These are phyloP conservation scores for Leptinotarsa peninsularis DNA, from an alignment of 2,888 invertebrate genomes.

Conservation along the genomic window DNA sequence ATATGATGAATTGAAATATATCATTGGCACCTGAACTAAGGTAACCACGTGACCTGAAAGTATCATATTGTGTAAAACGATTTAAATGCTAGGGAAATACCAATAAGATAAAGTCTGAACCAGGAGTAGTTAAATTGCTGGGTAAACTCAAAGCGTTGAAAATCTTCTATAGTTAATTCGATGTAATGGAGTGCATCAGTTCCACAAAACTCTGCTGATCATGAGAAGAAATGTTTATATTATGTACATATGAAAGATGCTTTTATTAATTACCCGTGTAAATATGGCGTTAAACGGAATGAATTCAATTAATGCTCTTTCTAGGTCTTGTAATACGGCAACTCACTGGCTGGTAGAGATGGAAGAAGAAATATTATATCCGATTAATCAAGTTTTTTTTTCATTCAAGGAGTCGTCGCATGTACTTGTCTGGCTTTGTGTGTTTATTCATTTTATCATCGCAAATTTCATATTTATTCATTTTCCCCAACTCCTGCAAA, in stretches of 20 bases:
- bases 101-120: too few species aligned
- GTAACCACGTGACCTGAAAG: too few species aligned
- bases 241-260: neutral
- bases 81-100: too few species aligned
- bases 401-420: conserved; percentile 53
- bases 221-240: neutral
- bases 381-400: conserved; percentile 52
- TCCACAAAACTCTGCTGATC: neutral
- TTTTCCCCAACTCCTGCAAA: conserved; percentile 32
- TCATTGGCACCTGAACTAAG: too few species aligned
- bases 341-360: conserved; percentile 46
- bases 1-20: too few species aligned
- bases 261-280: conserved; percentile 13
- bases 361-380: conserved; percentile 52
- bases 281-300: conserved; percentile 15
- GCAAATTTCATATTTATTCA: conserved; percentile 36
- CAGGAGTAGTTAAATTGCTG: too few species aligned
- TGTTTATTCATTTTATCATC: conserved; percentile 54
- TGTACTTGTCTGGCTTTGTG: conserved; percentile 50
- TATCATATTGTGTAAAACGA: too few species aligned
- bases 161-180: neutral
- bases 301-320: conserved; percentile 11
- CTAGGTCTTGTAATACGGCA: conserved; percentile 10
- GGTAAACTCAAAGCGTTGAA: neutral
- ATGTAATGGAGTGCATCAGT: neutral